Conservation (phyloP, 2,113 vertebrate genomes). For the Cyphomyrus discorhynchus region DNA sequence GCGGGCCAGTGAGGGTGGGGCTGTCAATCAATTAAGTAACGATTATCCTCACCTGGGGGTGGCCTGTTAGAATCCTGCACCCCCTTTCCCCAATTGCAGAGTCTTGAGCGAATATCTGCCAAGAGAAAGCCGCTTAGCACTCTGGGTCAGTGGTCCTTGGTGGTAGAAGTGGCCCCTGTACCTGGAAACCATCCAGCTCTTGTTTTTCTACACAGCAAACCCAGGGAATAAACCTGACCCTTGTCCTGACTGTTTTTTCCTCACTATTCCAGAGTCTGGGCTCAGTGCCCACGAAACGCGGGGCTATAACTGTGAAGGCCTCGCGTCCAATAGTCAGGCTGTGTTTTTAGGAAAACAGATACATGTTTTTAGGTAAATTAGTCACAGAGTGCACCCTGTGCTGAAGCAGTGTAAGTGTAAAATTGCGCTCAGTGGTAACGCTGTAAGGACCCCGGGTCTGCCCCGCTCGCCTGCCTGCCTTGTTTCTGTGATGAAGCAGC, state of each 20-base stretch:
- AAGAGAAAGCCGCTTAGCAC: background rate
- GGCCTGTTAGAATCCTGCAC: background rate
- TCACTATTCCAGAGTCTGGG: background rate
- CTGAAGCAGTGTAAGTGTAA: background rate
- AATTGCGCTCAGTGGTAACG: background rate
- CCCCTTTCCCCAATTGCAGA: background rate
- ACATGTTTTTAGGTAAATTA: background rate
- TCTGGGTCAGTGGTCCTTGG: background rate
- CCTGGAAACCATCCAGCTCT: background rate
- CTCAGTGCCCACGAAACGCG: background rate
- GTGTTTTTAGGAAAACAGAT: background rate
- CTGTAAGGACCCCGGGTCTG: background rate
- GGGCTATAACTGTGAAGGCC: background rate
- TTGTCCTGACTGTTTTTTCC: background rate
- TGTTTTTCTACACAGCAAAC: background rate
- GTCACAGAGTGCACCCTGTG: background rate
- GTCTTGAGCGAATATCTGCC: background rate
- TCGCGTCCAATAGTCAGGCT: background rate
- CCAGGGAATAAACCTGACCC: background rate
- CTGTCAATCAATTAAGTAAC: background rate
- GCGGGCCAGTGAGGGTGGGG: background rate
- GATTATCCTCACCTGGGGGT: background rate
- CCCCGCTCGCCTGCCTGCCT: conserved; percentile 31
- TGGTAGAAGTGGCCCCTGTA: background rate
- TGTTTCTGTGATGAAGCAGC: conserved; percentile 13